A percentile compares a stretch with the other conserved stretches of the same genome.
Conservation (phyloP, 2,888 invertebrate species). For the Lutraria lutraria region DNA sequence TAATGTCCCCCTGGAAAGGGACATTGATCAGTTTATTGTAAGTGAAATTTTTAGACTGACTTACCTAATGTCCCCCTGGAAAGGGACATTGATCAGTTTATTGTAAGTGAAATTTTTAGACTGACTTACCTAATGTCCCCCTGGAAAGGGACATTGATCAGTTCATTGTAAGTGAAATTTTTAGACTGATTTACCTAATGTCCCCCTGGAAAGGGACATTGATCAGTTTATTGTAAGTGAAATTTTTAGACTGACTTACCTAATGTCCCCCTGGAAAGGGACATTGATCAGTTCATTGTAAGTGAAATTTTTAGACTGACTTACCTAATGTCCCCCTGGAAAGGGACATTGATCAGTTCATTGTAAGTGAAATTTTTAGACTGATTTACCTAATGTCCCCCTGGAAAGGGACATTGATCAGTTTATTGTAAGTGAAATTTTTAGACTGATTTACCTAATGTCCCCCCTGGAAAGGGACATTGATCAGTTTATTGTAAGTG, state of each 20-base stretch:
- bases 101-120: constrained; percentile 80
- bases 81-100: constrained; percentile 97
- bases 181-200: constrained; percentile 98
- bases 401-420: constrained; percentile 98
- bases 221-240: constrained; percentile 92
- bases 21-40: constrained; percentile 94
- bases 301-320: constrained; percentile 90
- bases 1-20: constrained; percentile 98
- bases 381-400: constrained; percentile 98
- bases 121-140: constrained; percentile 98
- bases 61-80: constrained; percentile 99
- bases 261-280: constrained; percentile 98
- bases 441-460: constrained; percentile 98
- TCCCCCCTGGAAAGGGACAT: constrained; percentile 98
- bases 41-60: constrained; percentile 90
- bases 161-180: constrained; percentile 88
- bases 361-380: constrained; percentile 80
- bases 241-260: constrained; percentile 94
- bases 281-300: constrained; percentile 94
- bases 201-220: constrained; percentile 97
- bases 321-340: constrained; percentile 99
- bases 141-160: constrained; percentile 98
- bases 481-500: constrained; percentile 92
- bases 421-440: constrained; percentile 88
- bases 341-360: constrained; percentile 97